Conservation (phyloP, 64 coral and sea anemone species). For the Pocillopora verrucosa region DNA sequence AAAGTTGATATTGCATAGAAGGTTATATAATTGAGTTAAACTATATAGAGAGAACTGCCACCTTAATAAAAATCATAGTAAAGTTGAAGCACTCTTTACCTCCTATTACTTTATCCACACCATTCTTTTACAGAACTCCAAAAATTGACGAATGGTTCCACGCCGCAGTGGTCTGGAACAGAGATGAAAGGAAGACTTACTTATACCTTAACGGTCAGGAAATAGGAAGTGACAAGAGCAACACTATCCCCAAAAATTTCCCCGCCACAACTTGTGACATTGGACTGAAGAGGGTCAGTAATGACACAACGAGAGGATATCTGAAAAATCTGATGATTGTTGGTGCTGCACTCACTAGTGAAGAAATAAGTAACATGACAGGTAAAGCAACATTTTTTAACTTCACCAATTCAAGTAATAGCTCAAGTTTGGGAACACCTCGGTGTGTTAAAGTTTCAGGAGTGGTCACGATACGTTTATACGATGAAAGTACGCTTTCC, state of each 20-base stretch:
- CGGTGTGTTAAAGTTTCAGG: too few relatives aligned
- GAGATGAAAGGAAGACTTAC: not conserved
- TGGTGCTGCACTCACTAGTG: not conserved
- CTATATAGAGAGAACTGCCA: too few relatives aligned
- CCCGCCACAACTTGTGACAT: not conserved
- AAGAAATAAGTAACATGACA: not conserved
- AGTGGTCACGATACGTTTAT: too few relatives aligned
- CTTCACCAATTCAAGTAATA: too few relatives aligned
- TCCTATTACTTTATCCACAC: too few relatives aligned
- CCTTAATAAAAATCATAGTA: too few relatives aligned
- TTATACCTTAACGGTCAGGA: not conserved
- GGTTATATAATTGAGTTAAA: too few relatives aligned
- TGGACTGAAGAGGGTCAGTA: not conserved
- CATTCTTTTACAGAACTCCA: not conserved
- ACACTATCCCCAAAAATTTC: not conserved
- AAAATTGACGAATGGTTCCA: conserved; percentile 5
- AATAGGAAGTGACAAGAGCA: not conserved
- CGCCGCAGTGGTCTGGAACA: not conserved
- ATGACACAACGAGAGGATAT: not conserved
- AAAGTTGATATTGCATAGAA: too few relatives aligned
- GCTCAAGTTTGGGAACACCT: too few relatives aligned
- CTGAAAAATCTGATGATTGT: conserved; percentile 19
- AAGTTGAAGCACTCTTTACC: too few relatives aligned
- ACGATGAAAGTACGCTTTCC: too few relatives aligned
- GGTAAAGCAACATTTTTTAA: not conserved